A percentile compares a stretch with the other conserved stretches of the same genome.
Evolutionary conservation across 2,797 vertebrate genomes (phyloP).

Genomic region (Tenualosa ilisha): DNA sequence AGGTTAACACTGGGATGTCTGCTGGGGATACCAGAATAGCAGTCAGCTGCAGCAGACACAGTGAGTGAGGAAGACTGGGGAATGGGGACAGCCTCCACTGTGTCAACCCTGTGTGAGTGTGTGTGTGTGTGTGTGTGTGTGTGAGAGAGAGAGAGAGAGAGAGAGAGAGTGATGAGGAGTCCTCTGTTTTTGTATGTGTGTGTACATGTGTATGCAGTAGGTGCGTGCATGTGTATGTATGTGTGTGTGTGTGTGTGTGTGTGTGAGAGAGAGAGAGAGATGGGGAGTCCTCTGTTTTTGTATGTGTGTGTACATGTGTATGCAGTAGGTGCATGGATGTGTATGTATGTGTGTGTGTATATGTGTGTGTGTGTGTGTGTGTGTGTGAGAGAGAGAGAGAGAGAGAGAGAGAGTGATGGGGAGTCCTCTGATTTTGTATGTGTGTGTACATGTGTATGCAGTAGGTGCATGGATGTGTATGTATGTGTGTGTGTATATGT

Average conservation of each 20-base stretch:
- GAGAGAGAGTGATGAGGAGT: neutral
- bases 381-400: neutral
- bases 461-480: neutral
- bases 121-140: conserved; percentile 17
- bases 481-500: neutral
- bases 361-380: neutral
- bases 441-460: neutral
- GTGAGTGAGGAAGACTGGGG: neutral
- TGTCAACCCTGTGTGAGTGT: neutral
- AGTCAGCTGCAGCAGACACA: conserved; percentile 43
- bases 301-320: neutral
- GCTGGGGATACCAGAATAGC: conserved; percentile 68
- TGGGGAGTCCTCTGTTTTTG: too few relatives aligned
- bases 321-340: neutral
- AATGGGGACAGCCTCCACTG: neutral
- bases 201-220: neutral
- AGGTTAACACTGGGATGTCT: conserved; percentile 59
- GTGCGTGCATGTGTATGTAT: neutral
- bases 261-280: neutral
- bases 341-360: neutral
- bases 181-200: neutral
- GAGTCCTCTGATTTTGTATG: neutral
- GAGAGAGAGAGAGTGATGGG: too few relatives aligned
- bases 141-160: conserved; percentile 13
- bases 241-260: neutral